phyloP scores from a whole-genome alignment of 1,140 invertebrate genomes.

The Eumaeus atala region DNA sequence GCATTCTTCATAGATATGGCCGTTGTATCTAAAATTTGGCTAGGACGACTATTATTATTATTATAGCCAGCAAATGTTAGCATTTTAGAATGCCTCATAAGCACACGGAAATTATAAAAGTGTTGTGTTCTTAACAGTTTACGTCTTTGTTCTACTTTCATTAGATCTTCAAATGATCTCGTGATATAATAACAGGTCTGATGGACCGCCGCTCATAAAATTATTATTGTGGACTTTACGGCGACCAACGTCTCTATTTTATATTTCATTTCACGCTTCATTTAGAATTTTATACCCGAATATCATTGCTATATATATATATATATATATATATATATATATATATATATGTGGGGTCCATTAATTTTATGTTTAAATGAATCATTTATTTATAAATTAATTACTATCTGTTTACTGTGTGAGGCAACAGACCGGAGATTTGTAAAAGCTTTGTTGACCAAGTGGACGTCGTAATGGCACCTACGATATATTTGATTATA shows the following conservation, averaged over 20 bases:
- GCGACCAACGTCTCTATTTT: conserved; percentile 46
- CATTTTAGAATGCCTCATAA: background rate
- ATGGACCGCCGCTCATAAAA: conserved; percentile 44
- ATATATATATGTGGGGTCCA: too few species aligned
- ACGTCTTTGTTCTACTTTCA: background rate
- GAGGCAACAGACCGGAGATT: too few species aligned
- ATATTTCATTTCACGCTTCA: conserved; percentile 61
- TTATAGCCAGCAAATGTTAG: background rate
- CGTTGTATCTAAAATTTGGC: too few species aligned
- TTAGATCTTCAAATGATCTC: conserved; percentile 14
- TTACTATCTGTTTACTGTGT: too few species aligned
- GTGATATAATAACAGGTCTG: conserved; percentile 21
- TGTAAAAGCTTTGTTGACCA: too few species aligned
- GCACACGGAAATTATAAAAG: background rate
- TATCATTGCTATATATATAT: background rate
- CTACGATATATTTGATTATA: too few species aligned
- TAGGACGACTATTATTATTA: too few species aligned
- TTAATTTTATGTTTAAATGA: too few species aligned
- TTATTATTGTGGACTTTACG: conserved; percentile 52
- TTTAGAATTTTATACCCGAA: conserved; percentile 45
- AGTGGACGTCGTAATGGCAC: too few species aligned
- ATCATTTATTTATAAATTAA: too few species aligned
- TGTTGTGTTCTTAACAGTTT: background rate
- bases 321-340: too few species aligned
- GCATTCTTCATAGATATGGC: too few species aligned